These are phyloP conservation scores for Anser cygnoides DNA, from an alignment of 2,113 vertebrate genomes.

Conservation along the genomic window DNA sequence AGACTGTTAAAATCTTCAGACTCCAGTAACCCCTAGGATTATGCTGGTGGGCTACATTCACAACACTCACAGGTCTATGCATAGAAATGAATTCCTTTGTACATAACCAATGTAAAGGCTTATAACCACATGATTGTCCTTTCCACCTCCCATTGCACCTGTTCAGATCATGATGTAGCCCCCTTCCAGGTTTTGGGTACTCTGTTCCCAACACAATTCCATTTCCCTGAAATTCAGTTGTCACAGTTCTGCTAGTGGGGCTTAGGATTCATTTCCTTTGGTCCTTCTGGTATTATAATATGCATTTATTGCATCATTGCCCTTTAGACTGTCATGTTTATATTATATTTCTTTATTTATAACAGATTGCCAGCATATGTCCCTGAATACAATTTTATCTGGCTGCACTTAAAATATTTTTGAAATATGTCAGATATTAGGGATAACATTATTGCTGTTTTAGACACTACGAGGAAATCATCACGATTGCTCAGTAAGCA, in stretches of 20 bases:
- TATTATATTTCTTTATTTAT: background rate
- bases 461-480: conserved; percentile 30
- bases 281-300: background rate
- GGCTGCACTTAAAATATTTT: conserved; percentile 16
- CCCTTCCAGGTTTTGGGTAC: background rate
- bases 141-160: background rate
- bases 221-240: background rate
- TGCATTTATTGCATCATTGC: background rate
- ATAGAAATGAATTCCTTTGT: background rate
- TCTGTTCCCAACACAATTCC: background rate
- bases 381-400: conserved; percentile 47
- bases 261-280: background rate
- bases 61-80: background rate
- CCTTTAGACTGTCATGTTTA: background rate
- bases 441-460: conserved; percentile 20
- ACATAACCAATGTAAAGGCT: background rate
- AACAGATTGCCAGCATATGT: background rate
- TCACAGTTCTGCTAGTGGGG: rapidly evolving
- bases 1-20: background rate
- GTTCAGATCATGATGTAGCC: background rate
- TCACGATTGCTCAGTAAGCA: conserved; percentile 26
- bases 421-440: conserved; percentile 41
- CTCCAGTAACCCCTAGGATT: background rate
- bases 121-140: background rate
- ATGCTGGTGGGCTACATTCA: background rate